Base-by-base conservation (phyloP, 2,113 vertebrate genomes). In the Calidris pugnax region DNA sequence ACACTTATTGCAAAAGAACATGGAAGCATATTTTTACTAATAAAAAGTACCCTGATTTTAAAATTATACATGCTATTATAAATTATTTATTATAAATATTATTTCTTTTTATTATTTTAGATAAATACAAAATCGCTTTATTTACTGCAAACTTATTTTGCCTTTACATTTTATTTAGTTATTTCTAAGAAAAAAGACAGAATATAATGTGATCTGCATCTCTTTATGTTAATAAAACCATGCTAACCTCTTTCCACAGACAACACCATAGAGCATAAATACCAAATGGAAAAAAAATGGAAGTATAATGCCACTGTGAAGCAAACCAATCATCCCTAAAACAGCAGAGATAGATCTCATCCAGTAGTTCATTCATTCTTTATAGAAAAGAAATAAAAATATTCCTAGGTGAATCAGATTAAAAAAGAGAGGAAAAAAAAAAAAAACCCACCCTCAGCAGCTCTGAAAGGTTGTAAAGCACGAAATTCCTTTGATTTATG, bases 401-500 rank as follows among this genome's bases (percentile, higher is more conserved):
- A 97, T 95, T 96, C 95, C 88, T 95, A 91, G 97, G 96, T 97
- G 95, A 93, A 91, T 95, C 92, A 90, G 95, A 96, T 96, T 97
- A 67, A 80, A 90, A 85, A 88, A 87, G 48, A 1, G 2, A 11
- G 12, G 56, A 32, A 47, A 41, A 16, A 41, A 22, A 14, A 59
- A 32, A 47, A 41, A 16, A 41, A 22, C 9, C 1, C 80, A 73
- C 76, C 66, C 90, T 92, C 76, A 55, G 74, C 71, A 79, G 72
- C 90, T 85, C 81, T 55, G 97, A 89, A 94, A 95, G 87, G 95
- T 64, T 96, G 94, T 93, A 97, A 97, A 98, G 94, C 95, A 92
- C 91, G 93, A 91, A 96, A 97, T 96, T 96, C 95, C 85, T 96
- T 87, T 97, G 98, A 98, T 98, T 98, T 98, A 98, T 97, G 95